Evolutionary conservation across 2,113 vertebrate species (phyloP), one percentile per base, ranked within the genome.

Genomic region (Syngnathus scovelli): DNA sequence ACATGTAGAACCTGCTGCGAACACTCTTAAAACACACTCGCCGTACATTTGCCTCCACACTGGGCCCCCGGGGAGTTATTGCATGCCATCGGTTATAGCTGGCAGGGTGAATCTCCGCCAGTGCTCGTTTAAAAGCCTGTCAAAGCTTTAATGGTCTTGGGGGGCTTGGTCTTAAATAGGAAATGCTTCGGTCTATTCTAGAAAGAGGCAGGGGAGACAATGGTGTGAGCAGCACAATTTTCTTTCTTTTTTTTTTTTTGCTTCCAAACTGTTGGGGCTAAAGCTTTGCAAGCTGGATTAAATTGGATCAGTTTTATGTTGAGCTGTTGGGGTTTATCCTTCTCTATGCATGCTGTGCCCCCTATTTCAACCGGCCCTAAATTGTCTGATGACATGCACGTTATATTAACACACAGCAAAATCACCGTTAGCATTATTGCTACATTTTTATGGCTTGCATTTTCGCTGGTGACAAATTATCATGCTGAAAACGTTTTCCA

Each of bases 81-180:
- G 76, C 78, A 78, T 79, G 75, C 77, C 68, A 72, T 79, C 83
- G 79, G 82, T 84, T 71, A 81, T 75, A 66, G 77, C 81, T 75
- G 77, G 73, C 68, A 64, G 81, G 68, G 67, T 75, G 78, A 86
- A 83, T 82, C 73, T 78, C 77, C 21, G 70, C 63, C 72, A 71
- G 77, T 4, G 70, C 75, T 80, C 56, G 36, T 86, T 86, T 85
- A 86, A 84, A 86, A 77, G 61, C 58, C 82, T 84, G 82, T 84
- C 81, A 84, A 72, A 76, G 81, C 74, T 80, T 77, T 83, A 86
- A 81, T 72, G 51, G 80, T 78, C 83, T 76, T 60, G 16, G 46
- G 79, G 79, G 80, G 81, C 73, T 58, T n/a, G 58, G 60, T 70
- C 60, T 78, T 67, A 75, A 69, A 72, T 69, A 78, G 72, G 71